Percentiles rank a stretch among this genome's conserved stretches.
Evolutionary conservation across 2,797 vertebrate genomes (phyloP).

Genomic region (Parauchenoglanis ngamensis): DNA sequence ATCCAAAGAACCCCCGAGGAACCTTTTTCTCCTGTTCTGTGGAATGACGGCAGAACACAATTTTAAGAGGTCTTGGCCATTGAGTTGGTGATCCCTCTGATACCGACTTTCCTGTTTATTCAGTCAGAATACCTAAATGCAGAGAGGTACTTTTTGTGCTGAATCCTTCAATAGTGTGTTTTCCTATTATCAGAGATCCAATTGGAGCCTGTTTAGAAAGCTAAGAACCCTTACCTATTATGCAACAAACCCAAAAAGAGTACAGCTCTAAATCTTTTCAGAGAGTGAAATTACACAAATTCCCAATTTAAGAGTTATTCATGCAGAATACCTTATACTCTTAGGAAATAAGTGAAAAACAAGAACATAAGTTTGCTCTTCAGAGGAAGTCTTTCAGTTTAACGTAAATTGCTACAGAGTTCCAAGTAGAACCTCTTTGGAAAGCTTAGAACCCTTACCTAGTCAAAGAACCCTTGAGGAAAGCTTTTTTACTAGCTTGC

Average conservation of each 20-base stretch:
- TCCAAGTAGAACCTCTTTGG: not conserved
- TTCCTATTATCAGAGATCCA: not conserved
- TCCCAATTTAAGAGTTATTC: too few relatives aligned
- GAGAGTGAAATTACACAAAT: not conserved
- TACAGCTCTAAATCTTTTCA: not conserved
- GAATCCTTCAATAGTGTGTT: not conserved
- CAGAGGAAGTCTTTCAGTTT: not conserved
- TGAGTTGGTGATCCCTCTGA: not conserved
- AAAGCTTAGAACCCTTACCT: not conserved
- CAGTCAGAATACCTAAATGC: not conserved
- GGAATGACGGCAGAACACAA: not conserved
- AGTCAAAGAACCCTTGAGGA: not conserved
- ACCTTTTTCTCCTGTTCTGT: not conserved
- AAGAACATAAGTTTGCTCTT: not conserved
- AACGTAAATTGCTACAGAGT: not conserved
- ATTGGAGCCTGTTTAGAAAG: not conserved
- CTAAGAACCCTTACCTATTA: not conserved
- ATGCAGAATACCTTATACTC: too few relatives aligned
- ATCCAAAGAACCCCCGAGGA: not conserved
- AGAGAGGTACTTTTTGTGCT: not conserved
- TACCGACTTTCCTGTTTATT: not conserved
- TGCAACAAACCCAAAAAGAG: not conserved
- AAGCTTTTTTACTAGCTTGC: not conserved
- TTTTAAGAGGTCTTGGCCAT: not conserved
- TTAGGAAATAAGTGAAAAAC: not conserved